Base-by-base conservation (phyloP, 2,888 invertebrate species). In the Pilophorus perplexus region DNA sequence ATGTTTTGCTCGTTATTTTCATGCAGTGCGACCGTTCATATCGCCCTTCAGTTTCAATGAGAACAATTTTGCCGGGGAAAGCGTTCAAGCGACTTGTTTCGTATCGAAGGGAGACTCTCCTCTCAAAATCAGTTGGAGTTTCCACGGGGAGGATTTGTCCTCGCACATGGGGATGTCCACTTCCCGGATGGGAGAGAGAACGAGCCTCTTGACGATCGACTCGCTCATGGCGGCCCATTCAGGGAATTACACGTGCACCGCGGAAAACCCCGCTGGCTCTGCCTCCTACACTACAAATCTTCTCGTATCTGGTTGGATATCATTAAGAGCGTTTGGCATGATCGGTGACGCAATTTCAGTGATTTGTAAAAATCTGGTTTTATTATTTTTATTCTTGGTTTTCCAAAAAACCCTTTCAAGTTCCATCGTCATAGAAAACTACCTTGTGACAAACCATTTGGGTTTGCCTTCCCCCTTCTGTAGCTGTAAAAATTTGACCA, bases 1-100 rank as follows among this genome's bases (percentile, higher is more conserved):
- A n/a, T n/a, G n/a, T n/a, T 33, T 64, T 25, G 42, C 3, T 42
- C 18, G 23, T 67, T 54, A 12, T 59, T 42, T 40, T 14, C 20
- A 57, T 42, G 62, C 85, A 90, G 90, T 89, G 79, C 77, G 85
- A 75, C 90, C 90, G 77, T 86, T 85, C 78, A 89, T 90, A 79
- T 85, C 83, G 78, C 89, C 89, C 74, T 90, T 90, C 80, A 84
- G 84, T 77, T 89, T 90, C 78, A 70, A 84, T 77, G 83, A 84
- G 72, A 87, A 88, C 74, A 84, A 89, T 73, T 85, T 85, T 78
- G 86, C 86, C 75, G 90, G 89, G 71, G 88, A 89, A 77, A 86
- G 89, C 70, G 88, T 86, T 73, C 89, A 90, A 78, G 83, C 86
- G 72, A 85, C 83, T 76, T 82, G 86, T 79, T 80, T 84, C 80